Base-by-base conservation (phyloP, 2,888 invertebrate genomes). In the Prosopocoilus inquinatus region DNA sequence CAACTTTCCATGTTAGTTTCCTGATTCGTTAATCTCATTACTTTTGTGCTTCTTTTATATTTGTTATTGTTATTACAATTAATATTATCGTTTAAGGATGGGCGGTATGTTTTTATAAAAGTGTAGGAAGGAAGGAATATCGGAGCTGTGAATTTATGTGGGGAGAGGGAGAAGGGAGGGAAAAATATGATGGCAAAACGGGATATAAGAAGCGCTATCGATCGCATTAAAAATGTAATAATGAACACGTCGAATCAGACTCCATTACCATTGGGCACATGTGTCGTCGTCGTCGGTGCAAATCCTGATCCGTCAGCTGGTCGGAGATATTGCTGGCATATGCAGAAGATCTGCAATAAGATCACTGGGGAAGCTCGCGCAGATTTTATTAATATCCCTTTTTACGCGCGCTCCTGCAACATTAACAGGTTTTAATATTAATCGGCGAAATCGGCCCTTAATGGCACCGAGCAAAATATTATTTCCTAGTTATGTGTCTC, bases 151-250 rank as follows among this genome's bases (percentile, higher is more conserved):
- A 28, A 28, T 28, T 5, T 28, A 1, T 28, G 20, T 28, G 20
- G 20, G 20, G 20, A n/a, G 20, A 3, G 20, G 5, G 5, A 1
- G 3, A 3, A 28, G 20, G 20, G 15, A 33, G 46, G 32, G 28
- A 32, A 46, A 12, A 20, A 46, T 11, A 46, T 12, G 45, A 20
- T 9, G 9, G 20, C 46, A 32, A 33, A 28, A 33, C 20, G 32
- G 43, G 20, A 48, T 43, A 43, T 38, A 35, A 56, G 43, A 52
- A 55, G 50, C 51, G 51, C 59, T 65, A 67, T 67, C 57, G 63
- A 64, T 64, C 63, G 64, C 64, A 66, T 65, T 63, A 65, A 66
- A 66, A 64, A 64, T 66, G 62, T 64, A 64, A 66, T 66, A 67
- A 67, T 66, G 66, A 67, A 65, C 65, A 64, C 63, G 63, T 63